Evolutionary conservation across 2,113 vertebrate species (phyloP), one percentile per base, ranked within the genome.

Genomic region (Oceanodroma tethys): DNA sequence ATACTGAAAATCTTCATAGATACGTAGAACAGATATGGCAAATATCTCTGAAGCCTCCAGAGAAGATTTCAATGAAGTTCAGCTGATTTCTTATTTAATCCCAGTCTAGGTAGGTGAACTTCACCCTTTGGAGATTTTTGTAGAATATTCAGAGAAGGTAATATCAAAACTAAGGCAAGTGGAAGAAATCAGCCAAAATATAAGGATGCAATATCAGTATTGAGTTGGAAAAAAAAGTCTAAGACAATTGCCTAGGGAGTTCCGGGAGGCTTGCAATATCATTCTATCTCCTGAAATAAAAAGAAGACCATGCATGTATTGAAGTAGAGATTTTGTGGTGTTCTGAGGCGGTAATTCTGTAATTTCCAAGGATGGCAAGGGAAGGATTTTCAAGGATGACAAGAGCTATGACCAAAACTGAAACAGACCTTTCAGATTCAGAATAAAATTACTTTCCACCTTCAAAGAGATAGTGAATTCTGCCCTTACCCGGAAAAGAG

Each of bases 401-500:
- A 74, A 71, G 10, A 72, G 2, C 10, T 53, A 38, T 17, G 36
- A 23, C 17, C 13, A 47, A 56, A 82, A 52, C 16, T 34, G 13
- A 86, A 72, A 68, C 0, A 43, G 11, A 43, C 0, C 1, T 13
- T 45, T n/a, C 11, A 40, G 14, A 34, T 22, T 56, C 8, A 63
- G 2, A 65, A 32, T 26, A 63, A 59, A 62, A 80, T 40, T 55
- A 0, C 3, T 29, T 75, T 68, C 2, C 3, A 20, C 21, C 5
- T 18, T 34, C 10, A 71, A 53, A 14, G 13, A 63, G 3, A 43
- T 21, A 68, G 42, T 12, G 6, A 88, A 42, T 60, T 47, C 2
- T 34, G 4, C 2, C 3, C 29, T 80, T 91, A 92, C 95, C 25
- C 95, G 30, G 79, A 97, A 97, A 43, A 96, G 93, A 83, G 93